These are phyloP conservation scores for Amphiprion clarkii DNA, from an alignment of 2,797 vertebrate genomes.

Conservation along the genomic window DNA sequence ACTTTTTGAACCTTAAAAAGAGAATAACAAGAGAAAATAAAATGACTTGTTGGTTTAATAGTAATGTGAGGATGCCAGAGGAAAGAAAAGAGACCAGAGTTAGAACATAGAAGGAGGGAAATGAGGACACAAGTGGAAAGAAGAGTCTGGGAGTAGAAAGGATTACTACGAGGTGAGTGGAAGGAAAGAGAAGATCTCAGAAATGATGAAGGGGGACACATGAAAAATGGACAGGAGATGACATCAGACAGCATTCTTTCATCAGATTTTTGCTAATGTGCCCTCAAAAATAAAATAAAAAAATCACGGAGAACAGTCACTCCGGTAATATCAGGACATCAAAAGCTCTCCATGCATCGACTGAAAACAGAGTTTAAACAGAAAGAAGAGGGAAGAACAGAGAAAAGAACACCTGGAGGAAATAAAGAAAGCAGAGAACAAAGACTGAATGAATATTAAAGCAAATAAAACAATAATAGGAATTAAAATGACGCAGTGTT, in stretches of 20 bases:
- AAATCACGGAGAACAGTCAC: constrained; percentile 15
- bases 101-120: neutral
- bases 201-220: neutral
- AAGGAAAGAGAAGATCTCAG: constrained; percentile 1
- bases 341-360: constrained; percentile 46
- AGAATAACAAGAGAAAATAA: neutral
- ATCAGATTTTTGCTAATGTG: constrained; percentile 31
- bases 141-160: neutral
- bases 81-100: neutral
- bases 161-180: neutral
- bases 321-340: constrained; percentile 51
- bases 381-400: constrained; percentile 14
- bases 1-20: neutral
- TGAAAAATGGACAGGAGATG: constrained; percentile 3
- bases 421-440: constrained; percentile 38
- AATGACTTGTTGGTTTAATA: neutral
- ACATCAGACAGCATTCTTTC: constrained; percentile 23
- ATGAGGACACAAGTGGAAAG: neutral
- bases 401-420: constrained; percentile 41
- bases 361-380: constrained; percentile 37
- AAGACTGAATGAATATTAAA: constrained; percentile 64
- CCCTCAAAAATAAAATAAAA: constrained; percentile 5
- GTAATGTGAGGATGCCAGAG: neutral
- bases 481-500: constrained; percentile 54
- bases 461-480: constrained; percentile 47